Evolutionary conservation across 2,113 vertebrate species (phyloP).

Genomic region (Anoura caudifer): DNA sequence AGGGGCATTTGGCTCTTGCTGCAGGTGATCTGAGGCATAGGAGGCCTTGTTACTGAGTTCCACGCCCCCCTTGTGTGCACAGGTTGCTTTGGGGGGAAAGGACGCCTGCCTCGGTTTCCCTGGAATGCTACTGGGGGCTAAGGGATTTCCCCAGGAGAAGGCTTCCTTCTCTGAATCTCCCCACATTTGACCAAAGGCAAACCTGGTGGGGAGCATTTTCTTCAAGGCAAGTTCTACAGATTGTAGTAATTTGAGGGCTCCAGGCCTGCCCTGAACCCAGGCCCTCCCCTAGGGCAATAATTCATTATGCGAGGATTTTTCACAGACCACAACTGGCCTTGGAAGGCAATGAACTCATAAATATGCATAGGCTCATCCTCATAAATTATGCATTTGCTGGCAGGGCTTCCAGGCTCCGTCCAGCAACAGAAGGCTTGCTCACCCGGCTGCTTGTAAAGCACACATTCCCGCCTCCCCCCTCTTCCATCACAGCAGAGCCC

Average conservation of each 20-base stretch:
- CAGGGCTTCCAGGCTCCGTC: conserved; percentile 22
- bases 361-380: conserved; percentile 47
- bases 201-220: neutral
- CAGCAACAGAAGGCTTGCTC: neutral
- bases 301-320: conserved; percentile 25
- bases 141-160: neutral
- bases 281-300: neutral
- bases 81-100: no score
- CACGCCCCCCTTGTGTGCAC: rapidly evolving
- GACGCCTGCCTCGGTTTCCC: neutral
- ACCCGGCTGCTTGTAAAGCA: neutral
- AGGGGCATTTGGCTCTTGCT: neutral
- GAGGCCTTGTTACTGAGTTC: neutral
- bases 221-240: conserved; percentile 20
- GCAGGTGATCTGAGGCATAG: neutral
- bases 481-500: neutral
- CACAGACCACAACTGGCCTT: conserved; percentile 34
- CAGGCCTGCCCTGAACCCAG: neutral
- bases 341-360: conserved; percentile 62
- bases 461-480: neutral
- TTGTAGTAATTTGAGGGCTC: neutral
- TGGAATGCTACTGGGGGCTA: neutral
- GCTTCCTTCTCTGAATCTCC: neutral
- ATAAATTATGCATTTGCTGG: conserved; percentile 74
- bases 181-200: conserved; percentile 20